Evolutionary conservation across 2,888 invertebrate species (phyloP), one percentile per base, ranked within the genome.

Genomic region (Torymus tubicola): DNA sequence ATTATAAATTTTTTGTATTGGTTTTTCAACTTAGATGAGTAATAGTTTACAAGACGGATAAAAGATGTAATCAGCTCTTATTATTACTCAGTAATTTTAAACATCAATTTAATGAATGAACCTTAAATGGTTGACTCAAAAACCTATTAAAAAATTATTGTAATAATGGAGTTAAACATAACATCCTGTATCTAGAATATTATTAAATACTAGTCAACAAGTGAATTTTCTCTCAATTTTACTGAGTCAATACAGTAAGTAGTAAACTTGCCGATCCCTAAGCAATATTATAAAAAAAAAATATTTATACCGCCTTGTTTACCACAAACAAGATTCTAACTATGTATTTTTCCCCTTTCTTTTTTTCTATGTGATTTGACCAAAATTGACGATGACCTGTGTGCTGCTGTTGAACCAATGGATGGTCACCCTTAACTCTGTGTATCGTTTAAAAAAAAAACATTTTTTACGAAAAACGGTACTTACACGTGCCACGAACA

Each of bases 311-410:
- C 68, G 63, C 16, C 53, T 68, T 69, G 24, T 70, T 69, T 16
- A 14, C 42, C 70, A 31, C 70, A 77, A 76, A 76, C 68, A 71
- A 77, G 72, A 80, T 84, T 90, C 91, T 91, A 91, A 91, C 91
- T 88, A 85, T 88, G 87, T 90, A 86, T 91, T 90, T 88, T 91
- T 88, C 90, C 89, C 90, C 91, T 90, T 90, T 90, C 89, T 91
- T 90, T 86, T 82, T 87, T 91, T 91, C 91, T 91, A 91, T 91
- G 91, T 91, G 89, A 90, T 90, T 87, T 90, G 90, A 90, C 89
- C 90, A 89, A 90, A 90, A 90, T 90, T 90, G 90, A 90, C 88
- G 90, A 90, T 90, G 90, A 90, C 89, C 90, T 89, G 87, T 88
- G 85, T 88, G 90, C 90, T 90, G 91, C 91, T 89, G 90, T 90